A percentile compares a stretch with the other conserved stretches of the same genome.
phyloP scores from a whole-genome alignment of 2,797 vertebrate genomes.

The Ficedula albicollis region DNA sequence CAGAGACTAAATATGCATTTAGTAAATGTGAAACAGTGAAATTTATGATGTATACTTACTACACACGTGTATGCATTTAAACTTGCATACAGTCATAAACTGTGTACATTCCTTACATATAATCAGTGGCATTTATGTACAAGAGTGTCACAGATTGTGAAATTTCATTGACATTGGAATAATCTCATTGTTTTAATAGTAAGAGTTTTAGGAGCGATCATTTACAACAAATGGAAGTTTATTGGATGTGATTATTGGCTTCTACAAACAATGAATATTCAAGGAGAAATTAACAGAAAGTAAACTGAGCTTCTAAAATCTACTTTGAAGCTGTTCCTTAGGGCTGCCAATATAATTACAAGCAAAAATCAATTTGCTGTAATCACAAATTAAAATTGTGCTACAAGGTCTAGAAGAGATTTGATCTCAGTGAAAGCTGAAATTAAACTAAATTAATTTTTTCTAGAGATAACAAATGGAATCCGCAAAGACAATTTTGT shows the following conservation, averaged over 20 bases:
- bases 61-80: not conserved
- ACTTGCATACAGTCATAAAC: not conserved
- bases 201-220: not conserved
- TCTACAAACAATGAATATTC: not conserved
- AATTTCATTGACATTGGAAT: not conserved
- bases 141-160: not conserved
- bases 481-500: not conserved
- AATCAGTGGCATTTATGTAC: not conserved
- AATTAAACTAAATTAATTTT: constrained; percentile 6
- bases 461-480: not conserved
- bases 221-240: not conserved
- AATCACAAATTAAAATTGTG: not conserved
- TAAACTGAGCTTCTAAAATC: not conserved
- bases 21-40: not conserved
- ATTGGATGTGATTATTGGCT: not conserved
- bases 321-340: not conserved
- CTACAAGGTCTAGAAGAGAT: not conserved
- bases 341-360: not conserved
- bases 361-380: not conserved
- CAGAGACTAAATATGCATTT: not conserved
- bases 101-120: not conserved
- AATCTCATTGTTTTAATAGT: not conserved
- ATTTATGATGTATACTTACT: not conserved
- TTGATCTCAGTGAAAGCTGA: not conserved
- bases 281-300: not conserved